Evolutionary conservation across 2,797 vertebrate genomes (phyloP).

Genomic region (Mormyrops attenuatus): DNA sequence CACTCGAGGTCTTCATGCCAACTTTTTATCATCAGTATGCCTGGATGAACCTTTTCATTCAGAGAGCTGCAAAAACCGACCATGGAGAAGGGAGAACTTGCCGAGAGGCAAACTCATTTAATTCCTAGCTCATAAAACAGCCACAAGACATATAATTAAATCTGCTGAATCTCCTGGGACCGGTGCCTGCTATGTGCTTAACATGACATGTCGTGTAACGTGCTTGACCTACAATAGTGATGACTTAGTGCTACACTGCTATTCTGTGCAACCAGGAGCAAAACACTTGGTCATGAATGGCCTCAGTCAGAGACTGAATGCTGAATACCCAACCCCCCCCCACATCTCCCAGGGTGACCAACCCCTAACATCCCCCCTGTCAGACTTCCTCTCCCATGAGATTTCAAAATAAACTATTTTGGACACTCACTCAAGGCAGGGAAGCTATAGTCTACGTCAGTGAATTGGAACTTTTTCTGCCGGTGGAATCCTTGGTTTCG

Average conservation of each 20-base stretch:
- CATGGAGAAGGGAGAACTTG: constrained; percentile 57
- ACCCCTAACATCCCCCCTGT: not conserved
- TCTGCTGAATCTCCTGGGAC: constrained; percentile 59
- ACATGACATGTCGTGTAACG: constrained; percentile 64
- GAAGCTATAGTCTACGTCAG: constrained; percentile 9
- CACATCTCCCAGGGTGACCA: not conserved
- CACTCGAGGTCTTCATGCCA: not conserved
- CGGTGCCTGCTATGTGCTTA: constrained; percentile 59
- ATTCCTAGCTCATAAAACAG: constrained; percentile 60
- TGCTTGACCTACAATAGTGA: constrained; percentile 55
- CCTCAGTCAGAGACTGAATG: not conserved
- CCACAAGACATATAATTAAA: constrained; percentile 68
- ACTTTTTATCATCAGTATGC: constrained; percentile 58
- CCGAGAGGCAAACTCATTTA: constrained; percentile 64
- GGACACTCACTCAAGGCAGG: not conserved
- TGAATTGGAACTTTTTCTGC: not conserved
- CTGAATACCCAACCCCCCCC: not conserved
- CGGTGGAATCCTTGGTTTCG: not conserved
- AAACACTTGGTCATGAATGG: not conserved
- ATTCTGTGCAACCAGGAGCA: not conserved
- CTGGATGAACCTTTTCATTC: constrained; percentile 66
- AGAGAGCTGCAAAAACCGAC: constrained; percentile 54
- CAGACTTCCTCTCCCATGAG: not conserved
- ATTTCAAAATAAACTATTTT: constrained; percentile 10
- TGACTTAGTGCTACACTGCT: constrained; percentile 25